A percentile compares a stretch with the other conserved stretches of the same genome.
Conservation (phyloP, 2,888 invertebrate species). For the Limnephilus marmoratus region DNA sequence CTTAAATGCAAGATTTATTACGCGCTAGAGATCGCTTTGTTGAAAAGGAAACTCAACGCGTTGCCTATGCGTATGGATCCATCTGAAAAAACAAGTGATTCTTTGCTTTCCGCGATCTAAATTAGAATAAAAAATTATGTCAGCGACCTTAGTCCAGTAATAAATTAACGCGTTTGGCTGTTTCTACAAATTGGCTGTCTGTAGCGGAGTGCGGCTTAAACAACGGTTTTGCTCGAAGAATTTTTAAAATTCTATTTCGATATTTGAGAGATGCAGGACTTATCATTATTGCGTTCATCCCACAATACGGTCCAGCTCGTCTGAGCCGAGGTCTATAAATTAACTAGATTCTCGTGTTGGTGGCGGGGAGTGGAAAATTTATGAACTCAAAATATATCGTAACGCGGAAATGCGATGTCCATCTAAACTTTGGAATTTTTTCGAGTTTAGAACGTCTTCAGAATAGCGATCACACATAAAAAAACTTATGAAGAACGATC, state of each 20-base stretch:
- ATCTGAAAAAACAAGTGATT: conserved; percentile 9
- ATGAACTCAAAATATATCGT: conserved; percentile 42
- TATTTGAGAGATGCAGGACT: conserved; percentile 41
- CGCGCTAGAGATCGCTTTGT: conserved; percentile 5
- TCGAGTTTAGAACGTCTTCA: neutral
- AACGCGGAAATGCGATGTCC: conserved; percentile 39
- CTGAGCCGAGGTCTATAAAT: conserved; percentile 40
- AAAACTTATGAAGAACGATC: neutral
- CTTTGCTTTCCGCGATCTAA: conserved; percentile 21
- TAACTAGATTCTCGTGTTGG: conserved; percentile 29
- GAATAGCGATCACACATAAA: neutral
- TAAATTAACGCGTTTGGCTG: conserved; percentile 29
- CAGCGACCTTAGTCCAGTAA: conserved; percentile 35
- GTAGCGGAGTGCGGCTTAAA: conserved; percentile 18
- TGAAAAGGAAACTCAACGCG: conserved; percentile 8
- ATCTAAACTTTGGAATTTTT: neutral
- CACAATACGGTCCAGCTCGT: conserved; percentile 22
- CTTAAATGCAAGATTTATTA: neutral
- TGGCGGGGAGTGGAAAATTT: conserved; percentile 44
- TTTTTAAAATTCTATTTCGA: conserved; percentile 20
- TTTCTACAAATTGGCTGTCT: conserved; percentile 53
- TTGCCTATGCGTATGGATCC: neutral
- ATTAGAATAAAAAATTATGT: conserved; percentile 48
- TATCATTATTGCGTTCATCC: conserved; percentile 23
- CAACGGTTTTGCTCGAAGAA: conserved; percentile 35